Base-by-base conservation (phyloP, 2,113 vertebrate genomes). In the Lathamus discolor region DNA sequence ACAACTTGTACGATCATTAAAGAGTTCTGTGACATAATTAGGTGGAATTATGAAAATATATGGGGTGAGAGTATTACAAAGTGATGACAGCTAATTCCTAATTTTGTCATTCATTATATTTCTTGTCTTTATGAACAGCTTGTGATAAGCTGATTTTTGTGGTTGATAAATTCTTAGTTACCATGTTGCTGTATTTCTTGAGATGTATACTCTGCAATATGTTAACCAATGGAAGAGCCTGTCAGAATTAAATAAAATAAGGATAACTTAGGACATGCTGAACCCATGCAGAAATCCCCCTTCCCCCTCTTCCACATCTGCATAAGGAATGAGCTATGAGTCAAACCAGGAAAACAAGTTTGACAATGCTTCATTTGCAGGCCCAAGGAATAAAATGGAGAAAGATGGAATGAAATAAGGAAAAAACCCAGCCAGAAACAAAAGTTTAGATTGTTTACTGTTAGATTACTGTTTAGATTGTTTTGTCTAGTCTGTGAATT, bases 81-180 rank as follows among this genome's bases (percentile, higher is more conserved):
- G 80, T 75, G 92, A 64, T 14, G 66, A 95, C 88, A 95, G 83
- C 55, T 64, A 86, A 93, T 88, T 91, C 69, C 63, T 79, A 72
- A 89, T 93, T 86, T 90, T 2, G 0, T 79, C 83, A 81, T 91
- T 85, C 76, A 51, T 93, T 95, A 22, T 81, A 82, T 75, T 95
- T 92, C 86, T 88, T 54, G 62, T 86, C 79, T 79, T 84, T 62
- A 39, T 28, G 52, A 93, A 82, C 64, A 86, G 80, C 55, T 93
- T 84, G 92, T 95, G 94, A 96, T 95, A 95, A 95, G 69, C 69
- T 84, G 83, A 78, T 75, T 92, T 83, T 90, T 93, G 83, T 88
- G 93, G 80, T 91, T 84, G 64, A 39, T 91, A 39, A 61, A 79
- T 88, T 89, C 86, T 64, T 61, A 57, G 52, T 90, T 92, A 92